Evolutionary conservation across 2,113 vertebrate genomes (phyloP), one percentile per base, ranked within the genome.

Genomic region (Sitta europaea): DNA sequence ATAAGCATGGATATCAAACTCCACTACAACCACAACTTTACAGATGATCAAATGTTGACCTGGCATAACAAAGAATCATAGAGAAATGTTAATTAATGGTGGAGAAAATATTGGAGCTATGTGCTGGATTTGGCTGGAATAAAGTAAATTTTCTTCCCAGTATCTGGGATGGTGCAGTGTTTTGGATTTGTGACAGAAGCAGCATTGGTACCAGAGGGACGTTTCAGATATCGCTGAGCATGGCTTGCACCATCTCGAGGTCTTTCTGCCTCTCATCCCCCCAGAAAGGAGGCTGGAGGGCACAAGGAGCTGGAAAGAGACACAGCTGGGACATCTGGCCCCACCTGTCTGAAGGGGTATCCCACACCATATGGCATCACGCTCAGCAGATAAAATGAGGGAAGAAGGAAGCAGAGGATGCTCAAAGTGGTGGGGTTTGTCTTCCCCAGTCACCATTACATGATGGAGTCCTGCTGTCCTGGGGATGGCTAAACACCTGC

Each of bases 11-110:
- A 51, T 89, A 47, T 73, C 35, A 73, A 96, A 92, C 11, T 70
- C 35, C 13, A 48, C 14, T 70, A 43, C 14, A 88, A 65, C 15
- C 45, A 31, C 23, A 90, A 73, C 47, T 93, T 88, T 93, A 29
- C 33, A 83, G 50, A 82, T 80, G 14, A 75, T 70, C 47, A 71
- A 47, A 88, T 62, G 36, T 74, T 12, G 4, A 85, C 62, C 8
- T 79, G 29, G 14, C 21, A 57, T 18, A 14, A 76, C 45, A 82
- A 87, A 91, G 47, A 35, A 62, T 42, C 23, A 65, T 28, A 50
- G 12, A 79, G 12, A 92, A 91, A 85, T 70, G 42, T 1, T 95
- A 90, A 88, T 95, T 70, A 90, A 48, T n/a, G 21, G 18, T 59
- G 20, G 19, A 70, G 38, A 95, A 89, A 94, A 85, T 80, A 9